A percentile compares a stretch with the other conserved stretches of the same genome.
Conservation (phyloP, 1,140 invertebrate genomes). For the Heliothis virescens region DNA sequence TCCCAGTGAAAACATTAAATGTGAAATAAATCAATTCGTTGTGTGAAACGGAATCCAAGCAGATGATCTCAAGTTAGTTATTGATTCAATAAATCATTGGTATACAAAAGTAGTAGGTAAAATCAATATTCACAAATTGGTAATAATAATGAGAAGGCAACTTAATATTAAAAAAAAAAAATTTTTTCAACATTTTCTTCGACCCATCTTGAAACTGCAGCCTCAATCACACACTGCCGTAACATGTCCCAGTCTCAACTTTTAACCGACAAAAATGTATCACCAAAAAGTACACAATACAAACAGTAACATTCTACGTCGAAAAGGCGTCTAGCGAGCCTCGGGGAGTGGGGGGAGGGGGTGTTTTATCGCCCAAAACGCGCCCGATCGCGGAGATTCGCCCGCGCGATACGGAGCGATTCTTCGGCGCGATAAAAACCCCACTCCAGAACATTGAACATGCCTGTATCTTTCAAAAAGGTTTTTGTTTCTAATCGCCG, state of each 20-base stretch:
- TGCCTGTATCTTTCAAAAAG: slow-evolving; percentile 63
- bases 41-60: no score
- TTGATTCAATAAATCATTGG: no score
- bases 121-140: no score
- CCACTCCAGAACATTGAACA: slow-evolving; percentile 55
- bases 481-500: slow-evolving; percentile 57
- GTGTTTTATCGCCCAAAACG: slow-evolving; percentile 60
- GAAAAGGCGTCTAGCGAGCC: slow-evolving; percentile 37
- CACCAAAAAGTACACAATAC: not conserved
- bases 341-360: slow-evolving; percentile 27
- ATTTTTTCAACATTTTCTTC: no score
- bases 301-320: slow-evolving; percentile 29
- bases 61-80: no score
- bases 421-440: slow-evolving; percentile 51
- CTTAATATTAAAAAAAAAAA: no score
- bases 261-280: not conserved
- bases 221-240: not conserved
- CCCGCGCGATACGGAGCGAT: slow-evolving; percentile 58
- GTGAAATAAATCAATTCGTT: not conserved
- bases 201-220: not conserved
- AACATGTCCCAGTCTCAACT: not conserved
- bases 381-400: slow-evolving; percentile 61
- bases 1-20: not conserved
- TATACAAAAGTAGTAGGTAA: no score
- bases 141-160: no score